Evolutionary conservation across 1,140 invertebrate genomes (phyloP), one percentile per base, ranked within the genome.

Genomic region (Drosophila nigrodunni): DNA sequence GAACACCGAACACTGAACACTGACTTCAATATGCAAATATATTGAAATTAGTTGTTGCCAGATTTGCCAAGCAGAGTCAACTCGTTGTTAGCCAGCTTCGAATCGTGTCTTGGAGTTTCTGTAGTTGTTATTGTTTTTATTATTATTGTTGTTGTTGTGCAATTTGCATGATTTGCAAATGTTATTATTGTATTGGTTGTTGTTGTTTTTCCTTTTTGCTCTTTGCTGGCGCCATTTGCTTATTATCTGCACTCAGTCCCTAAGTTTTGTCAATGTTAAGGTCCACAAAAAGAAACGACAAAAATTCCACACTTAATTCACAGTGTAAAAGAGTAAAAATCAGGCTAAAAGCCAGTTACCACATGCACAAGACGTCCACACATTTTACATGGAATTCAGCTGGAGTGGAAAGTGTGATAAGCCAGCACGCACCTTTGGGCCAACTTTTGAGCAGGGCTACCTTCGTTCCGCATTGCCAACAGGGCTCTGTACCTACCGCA

Each of bases 11-110:
- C 3, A 30, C 25, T 30, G 25, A 30, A 30, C 25, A 30, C 25
- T 89, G 85, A 71, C 83, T 80, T 85, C 77, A 74, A 88, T 89
- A 88, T 88, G 85, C 85, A 89, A 88, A 88, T 88, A 83, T 78
- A 80, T 88, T 88, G 77, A 88, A 89, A 88, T 85, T 80, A 85
- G 83, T 82, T 30, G 6, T 43, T 88, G 76, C 72, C 79, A 86
- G 73, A 41, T 55, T 30, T 68, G 70, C 55, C 74, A 72, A 58
- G 61, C 65, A 44, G 41, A 67, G 52, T 46, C 44, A 60, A 37
- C 54, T 59, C 49, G 34, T 39, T 55, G 67, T 68, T 58, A 72
- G 70, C 64, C 64, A 70, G 64, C 34, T 74, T 47, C 44, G 64
- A 77, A 62, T 86, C 69, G 82, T 86, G 81, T 77, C 81, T 86